Conservation (phyloP, 2,888 invertebrate species). For the Idaea dimidiata region DNA sequence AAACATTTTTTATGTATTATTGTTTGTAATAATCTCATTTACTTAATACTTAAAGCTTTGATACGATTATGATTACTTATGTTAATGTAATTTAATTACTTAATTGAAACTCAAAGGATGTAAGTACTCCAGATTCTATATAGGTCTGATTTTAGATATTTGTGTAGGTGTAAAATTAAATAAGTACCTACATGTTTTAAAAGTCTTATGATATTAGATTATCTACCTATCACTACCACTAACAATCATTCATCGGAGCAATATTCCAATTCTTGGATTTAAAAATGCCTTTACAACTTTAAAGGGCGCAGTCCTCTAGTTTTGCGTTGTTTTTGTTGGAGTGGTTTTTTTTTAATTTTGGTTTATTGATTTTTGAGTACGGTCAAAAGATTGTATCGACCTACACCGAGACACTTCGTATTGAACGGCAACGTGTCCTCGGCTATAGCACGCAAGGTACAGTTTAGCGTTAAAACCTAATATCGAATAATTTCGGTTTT, state of each 20-base stretch:
- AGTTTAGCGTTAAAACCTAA: too few species aligned
- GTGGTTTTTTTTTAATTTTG: too few species aligned
- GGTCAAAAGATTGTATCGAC: too few species aligned
- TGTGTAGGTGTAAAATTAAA: conserved; percentile 15
- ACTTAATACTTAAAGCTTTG: conserved; percentile 38
- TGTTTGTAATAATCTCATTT: conserved; percentile 42
- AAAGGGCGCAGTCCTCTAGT: too few species aligned
- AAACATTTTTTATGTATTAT: conserved; percentile 55
- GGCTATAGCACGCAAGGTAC: too few species aligned
- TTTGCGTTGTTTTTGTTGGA: too few species aligned
- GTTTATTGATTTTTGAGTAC: too few species aligned
- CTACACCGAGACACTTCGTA: too few species aligned
- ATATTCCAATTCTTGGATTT: background rate
- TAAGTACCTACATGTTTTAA: conserved; percentile 11
- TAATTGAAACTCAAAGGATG: conserved; percentile 7
- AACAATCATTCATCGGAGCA: conserved; percentile 9
- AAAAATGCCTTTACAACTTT: too few species aligned
- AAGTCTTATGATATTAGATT: conserved; percentile 24
- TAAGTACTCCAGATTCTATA: conserved; percentile 21
- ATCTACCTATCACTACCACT: conserved; percentile 11
- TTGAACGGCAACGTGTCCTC: too few species aligned
- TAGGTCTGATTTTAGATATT: conserved; percentile 20
- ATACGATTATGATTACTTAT: conserved; percentile 11
- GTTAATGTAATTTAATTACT: conserved; percentile 13
- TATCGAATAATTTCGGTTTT: too few species aligned